Conservation (phyloP, 2,888 invertebrate species). For the Ecliptopera silaceata region DNA sequence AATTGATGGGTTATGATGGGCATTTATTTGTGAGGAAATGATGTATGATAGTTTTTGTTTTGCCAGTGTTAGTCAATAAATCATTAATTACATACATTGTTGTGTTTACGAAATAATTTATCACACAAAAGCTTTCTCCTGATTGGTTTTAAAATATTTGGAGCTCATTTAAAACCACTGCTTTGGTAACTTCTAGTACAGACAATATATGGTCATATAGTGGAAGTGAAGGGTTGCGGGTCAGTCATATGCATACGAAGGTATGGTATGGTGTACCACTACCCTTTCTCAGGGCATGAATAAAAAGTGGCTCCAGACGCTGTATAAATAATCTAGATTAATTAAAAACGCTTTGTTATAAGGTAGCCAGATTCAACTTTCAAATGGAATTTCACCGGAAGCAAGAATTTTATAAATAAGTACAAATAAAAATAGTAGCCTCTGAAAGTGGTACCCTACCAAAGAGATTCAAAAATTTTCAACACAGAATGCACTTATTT, state of each 20-base stretch:
- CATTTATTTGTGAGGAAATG: constrained; percentile 6
- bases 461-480: constrained; percentile 20
- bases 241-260: no score
- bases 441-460: neutral
- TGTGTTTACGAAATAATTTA: constrained; percentile 11
- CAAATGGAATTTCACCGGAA: neutral
- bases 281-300: no score
- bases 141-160: no score
- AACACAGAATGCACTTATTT: constrained; percentile 54
- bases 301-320: no score
- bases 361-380: no score
- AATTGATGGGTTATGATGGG: constrained; percentile 25
- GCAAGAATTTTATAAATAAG: neutral
- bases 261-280: no score
- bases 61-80: constrained; percentile 13
- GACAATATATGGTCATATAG: neutral
- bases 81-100: constrained; percentile 17
- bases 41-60: constrained; percentile 20
- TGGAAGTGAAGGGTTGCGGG: no score
- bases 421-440: neutral
- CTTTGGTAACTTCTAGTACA: neutral
- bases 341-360: no score
- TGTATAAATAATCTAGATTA: no score
- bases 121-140: neutral
- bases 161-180: no score